phyloP scores from a whole-genome alignment of 1,140 invertebrate species.

The Drosophila tsacasi region DNA sequence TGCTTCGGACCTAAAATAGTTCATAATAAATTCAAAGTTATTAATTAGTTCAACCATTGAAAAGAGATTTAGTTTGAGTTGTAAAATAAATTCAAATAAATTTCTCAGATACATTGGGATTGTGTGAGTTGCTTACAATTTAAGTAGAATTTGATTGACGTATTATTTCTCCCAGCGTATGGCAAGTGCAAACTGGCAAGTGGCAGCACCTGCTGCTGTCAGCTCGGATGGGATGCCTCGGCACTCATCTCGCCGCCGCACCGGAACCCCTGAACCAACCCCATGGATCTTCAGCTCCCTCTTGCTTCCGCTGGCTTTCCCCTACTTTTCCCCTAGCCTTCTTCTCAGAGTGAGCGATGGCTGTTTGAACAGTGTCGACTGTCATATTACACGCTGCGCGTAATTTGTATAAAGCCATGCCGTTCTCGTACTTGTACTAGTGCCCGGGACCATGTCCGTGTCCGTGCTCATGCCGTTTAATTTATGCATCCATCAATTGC shows the following conservation, averaged over 20 bases:
- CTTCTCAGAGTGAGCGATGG: constrained; percentile 59
- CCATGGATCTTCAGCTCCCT: background rate
- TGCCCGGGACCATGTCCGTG: background rate
- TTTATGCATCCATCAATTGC: constrained; percentile 74
- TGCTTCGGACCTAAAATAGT: background rate
- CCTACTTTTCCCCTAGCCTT: background rate
- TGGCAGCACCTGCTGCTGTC: constrained; percentile 63
- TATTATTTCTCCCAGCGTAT: constrained; percentile 14
- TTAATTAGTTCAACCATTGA: too few relatives aligned
- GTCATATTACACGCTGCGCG: constrained; percentile 65
- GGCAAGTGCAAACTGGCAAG: constrained; percentile 28
- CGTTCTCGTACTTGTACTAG: background rate
- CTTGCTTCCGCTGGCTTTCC: background rate
- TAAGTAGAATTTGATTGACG: too few relatives aligned
- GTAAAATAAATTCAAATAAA: background rate
- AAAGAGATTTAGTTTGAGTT: too few relatives aligned
- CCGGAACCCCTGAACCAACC: background rate
- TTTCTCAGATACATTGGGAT: background rate
- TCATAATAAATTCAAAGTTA: too few relatives aligned
- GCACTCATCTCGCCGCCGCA: constrained; percentile 25
- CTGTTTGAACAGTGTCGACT: constrained; percentile 55
- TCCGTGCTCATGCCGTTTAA: constrained; percentile 27
- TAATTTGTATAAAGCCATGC: constrained; percentile 58
- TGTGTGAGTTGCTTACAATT: background rate
- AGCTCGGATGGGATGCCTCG: constrained; percentile 41